Conservation (phyloP, 2,797 vertebrate species). For the Megalops cyprinoides region DNA sequence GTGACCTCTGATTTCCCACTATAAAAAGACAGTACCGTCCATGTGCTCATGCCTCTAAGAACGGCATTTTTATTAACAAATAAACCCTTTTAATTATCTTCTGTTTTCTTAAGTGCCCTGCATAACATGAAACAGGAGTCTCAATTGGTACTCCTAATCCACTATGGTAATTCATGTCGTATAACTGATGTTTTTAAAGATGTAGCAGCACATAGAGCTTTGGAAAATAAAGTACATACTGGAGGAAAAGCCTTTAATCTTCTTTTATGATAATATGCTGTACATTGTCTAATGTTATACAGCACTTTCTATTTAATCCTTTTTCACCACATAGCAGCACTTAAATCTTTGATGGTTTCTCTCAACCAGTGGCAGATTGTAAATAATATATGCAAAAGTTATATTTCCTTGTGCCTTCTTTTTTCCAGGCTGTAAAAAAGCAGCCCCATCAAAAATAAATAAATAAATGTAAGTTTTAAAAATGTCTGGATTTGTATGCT, state of each 20-base stretch:
- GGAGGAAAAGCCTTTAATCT: slow-evolving; percentile 9
- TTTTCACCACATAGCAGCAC: slow-evolving; percentile 14
- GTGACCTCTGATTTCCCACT: neutral
- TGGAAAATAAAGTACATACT: slow-evolving; percentile 5
- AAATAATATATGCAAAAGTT: slow-evolving; percentile 8
- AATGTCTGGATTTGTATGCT: neutral
- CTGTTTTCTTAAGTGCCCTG: neutral
- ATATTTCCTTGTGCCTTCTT: neutral
- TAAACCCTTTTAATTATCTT: neutral
- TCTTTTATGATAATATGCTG: slow-evolving; percentile 12
- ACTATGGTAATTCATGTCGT: neutral
- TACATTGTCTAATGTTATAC: slow-evolving; percentile 17
- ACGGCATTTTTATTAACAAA: neutral
- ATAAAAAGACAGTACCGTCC: slow-evolving; percentile 6
- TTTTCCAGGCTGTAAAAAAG: neutral
- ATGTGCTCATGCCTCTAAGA: neutral
- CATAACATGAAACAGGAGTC: neutral
- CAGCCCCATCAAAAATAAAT: neutral
- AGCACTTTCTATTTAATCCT: slow-evolving; percentile 7
- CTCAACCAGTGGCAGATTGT: neutral
- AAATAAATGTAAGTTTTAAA: neutral
- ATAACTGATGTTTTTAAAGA: slow-evolving; percentile 5
- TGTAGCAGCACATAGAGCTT: neutral
- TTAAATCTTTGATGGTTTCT: slow-evolving; percentile 10
- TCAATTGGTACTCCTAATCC: neutral